Percentiles rank a stretch among this genome's conserved stretches.
These are phyloP conservation scores for Sesia apiformis DNA, from an alignment of 2,888 invertebrate genomes.

Conservation along the genomic window DNA sequence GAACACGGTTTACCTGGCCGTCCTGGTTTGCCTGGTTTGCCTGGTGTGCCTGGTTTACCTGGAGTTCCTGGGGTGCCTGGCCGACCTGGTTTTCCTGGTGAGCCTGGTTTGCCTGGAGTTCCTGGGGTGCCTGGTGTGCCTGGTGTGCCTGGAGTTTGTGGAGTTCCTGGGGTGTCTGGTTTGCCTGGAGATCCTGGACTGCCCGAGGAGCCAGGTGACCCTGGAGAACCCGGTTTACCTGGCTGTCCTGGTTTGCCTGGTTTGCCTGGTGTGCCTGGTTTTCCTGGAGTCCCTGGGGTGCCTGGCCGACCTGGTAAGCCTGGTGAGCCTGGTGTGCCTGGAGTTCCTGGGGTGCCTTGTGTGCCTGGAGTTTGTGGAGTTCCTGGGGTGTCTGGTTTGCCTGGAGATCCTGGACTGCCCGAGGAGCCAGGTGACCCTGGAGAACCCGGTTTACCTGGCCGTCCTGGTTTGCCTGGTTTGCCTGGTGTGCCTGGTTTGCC, in stretches of 20 bases:
- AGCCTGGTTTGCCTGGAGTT: no score
- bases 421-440: no score
- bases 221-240: no score
- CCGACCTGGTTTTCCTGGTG: no score
- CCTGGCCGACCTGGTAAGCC: constrained; percentile 1
- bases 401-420: no score
- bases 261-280: neutral
- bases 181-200: neutral
- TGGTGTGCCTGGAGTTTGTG: neutral
- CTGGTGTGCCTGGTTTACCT: neutral
- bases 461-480: constrained; percentile 1
- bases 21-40: constrained; percentile 1
- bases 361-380: constrained; percentile 2
- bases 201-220: neutral
- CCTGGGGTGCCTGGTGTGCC: neutral
- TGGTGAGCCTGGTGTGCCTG: no score
- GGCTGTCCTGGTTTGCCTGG: neutral
- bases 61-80: no score
- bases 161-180: neutral
- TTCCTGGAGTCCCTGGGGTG: neutral
- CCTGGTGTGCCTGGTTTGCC: neutral
- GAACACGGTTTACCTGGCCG: no score
- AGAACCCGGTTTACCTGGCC: neutral
- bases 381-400: constrained; percentile 2
- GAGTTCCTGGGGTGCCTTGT: constrained; percentile 1